Evolutionary conservation across 2,888 invertebrate genomes (phyloP).

Genomic region (Hirtodrosophila trivittata): DNA sequence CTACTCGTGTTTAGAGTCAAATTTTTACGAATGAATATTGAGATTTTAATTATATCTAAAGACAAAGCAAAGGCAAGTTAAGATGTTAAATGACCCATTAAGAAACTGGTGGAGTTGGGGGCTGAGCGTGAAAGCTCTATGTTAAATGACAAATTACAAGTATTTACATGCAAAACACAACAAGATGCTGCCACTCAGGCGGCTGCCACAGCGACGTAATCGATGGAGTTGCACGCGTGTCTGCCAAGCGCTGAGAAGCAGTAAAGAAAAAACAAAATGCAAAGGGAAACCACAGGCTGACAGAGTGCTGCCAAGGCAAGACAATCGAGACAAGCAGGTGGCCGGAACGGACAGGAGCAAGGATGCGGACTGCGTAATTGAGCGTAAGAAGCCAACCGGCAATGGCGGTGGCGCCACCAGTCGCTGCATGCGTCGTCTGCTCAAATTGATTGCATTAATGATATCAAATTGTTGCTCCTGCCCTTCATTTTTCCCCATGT

Average conservation of each 20-base stretch:
- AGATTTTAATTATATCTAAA: too few species aligned
- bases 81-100: too few species aligned
- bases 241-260: conserved; percentile 23
- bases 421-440: conserved; percentile 19
- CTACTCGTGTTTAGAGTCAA: too few species aligned
- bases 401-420: conserved; percentile 53
- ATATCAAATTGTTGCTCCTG: conserved; percentile 43
- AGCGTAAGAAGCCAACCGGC: conserved; percentile 50
- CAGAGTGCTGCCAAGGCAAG: conserved; percentile 40
- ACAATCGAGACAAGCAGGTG: conserved; percentile 33
- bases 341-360: not conserved
- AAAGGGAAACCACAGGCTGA: conserved; percentile 43
- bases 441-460: conserved; percentile 58
- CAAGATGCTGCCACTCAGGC: conserved; percentile 44
- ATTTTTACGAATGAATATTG: too few species aligned
- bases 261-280: conserved; percentile 16
- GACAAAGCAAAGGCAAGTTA: too few species aligned
- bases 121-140: conserved; percentile 26
- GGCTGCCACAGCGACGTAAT: conserved; percentile 42
- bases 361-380: conserved; percentile 46
- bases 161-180: conserved; percentile 68
- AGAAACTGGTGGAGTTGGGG: conserved; percentile 17
- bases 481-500: not conserved
- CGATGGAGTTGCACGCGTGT: conserved; percentile 53
- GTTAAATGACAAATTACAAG: conserved; percentile 70